Base-by-base conservation (phyloP, 2,888 invertebrate species). In the Acanthopleura granulata region DNA sequence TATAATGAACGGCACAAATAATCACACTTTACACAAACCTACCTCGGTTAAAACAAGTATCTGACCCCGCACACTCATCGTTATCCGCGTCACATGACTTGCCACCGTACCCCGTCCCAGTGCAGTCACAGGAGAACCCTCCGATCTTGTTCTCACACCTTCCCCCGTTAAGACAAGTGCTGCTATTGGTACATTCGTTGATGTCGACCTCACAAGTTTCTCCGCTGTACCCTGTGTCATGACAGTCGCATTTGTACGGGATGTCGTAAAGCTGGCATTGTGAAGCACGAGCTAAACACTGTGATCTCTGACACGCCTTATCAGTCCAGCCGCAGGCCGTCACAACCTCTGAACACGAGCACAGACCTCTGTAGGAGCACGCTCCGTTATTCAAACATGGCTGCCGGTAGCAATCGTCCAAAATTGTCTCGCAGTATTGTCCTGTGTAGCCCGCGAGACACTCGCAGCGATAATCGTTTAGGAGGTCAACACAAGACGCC, bases 11-110 rank as follows among this genome's bases (percentile, higher is more conserved):
- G 40, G 9, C 40, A 40, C 40, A 40, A 40, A 40, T 40, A 40
- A 40, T 6, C 40, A 40, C 40, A 40, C 40, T 9, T 40, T 9
- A 16, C 40, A 18, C 9, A 49, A 57, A 72, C 80, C 76, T 73
- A 86, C 88, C 88, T 79, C 83, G 84, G 79, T 87, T 87, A 79
- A 81, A 86, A 75, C 88, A 88, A 0, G 84, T 77, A 62, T 79
- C 78, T 4, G 76, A 72, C 16, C 76, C 77, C 15, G 62, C 62
- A 75, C 88, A 88, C 74, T 87, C 87, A 75, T 87, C 79, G 15
- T 85, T 76, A 66, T 87, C 86, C 11, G 75, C 72, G 18, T 80
- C 72, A 80, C 87, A 87, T 9, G 74, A 50, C 14, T 57, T 49
- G 0, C 87, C 88, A n/a, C 74, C 76, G 77, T 83, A 88, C n/a